Percentiles rank a stretch among this genome's conserved stretches.
Conservation (phyloP, 1,140 invertebrate species). For the Tetramorium alpestre region DNA sequence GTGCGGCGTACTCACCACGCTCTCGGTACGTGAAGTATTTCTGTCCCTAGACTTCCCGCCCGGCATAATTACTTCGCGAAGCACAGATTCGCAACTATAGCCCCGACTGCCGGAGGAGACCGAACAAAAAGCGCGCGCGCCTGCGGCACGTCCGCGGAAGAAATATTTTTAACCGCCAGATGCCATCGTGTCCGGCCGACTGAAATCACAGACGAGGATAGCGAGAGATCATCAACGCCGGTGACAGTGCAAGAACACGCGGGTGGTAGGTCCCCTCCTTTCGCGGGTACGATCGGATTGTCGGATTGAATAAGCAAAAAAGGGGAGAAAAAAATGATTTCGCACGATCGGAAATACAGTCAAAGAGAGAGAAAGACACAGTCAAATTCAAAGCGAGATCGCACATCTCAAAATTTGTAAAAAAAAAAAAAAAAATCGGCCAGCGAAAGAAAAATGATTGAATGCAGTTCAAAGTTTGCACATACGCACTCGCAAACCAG, state of each 20-base stretch:
- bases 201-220: conserved; percentile 57
- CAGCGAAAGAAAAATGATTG: not conserved
- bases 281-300: not conserved
- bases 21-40: conserved; percentile 67
- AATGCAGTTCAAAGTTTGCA: conserved; percentile 52
- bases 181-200: conserved; percentile 64
- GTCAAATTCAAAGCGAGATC: not conserved
- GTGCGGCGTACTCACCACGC: not conserved
- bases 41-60: conserved; percentile 62
- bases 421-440: not conserved
- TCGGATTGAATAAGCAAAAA: not conserved
- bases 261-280: not conserved
- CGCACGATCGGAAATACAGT: not conserved
- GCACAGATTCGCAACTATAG: conserved; percentile 59
- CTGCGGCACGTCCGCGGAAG: conserved; percentile 57
- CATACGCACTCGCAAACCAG: not conserved
- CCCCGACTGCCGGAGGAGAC: conserved; percentile 25
- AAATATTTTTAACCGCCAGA: conserved; percentile 75
- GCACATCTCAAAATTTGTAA: not conserved
- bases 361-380: not conserved
- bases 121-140: conserved; percentile 62
- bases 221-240: conserved; percentile 14
- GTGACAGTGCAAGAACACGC: conserved; percentile 46
- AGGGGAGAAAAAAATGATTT: not conserved
- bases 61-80: conserved; percentile 73